Conservation (phyloP, 2,888 invertebrate genomes). For the Lucinisca nassula region DNA sequence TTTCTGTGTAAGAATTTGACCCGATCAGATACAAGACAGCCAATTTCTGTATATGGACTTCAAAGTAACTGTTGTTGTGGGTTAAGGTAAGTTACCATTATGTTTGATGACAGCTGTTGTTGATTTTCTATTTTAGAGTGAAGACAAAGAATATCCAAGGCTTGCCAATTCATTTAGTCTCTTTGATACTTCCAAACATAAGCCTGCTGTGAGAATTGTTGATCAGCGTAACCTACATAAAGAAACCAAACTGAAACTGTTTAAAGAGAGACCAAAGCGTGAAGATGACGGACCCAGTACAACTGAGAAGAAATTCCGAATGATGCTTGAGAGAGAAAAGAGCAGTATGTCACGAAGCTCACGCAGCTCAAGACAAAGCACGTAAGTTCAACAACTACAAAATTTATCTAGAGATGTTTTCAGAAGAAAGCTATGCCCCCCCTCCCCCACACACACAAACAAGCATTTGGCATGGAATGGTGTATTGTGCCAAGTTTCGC, state of each 20-base stretch:
- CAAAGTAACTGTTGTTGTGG: too few relatives aligned
- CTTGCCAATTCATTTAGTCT: constrained; percentile 75
- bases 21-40: too few relatives aligned
- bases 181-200: constrained; percentile 69
- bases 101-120: too few relatives aligned
- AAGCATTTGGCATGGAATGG: too few relatives aligned
- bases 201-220: constrained; percentile 83
- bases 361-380: constrained; percentile 57
- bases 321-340: constrained; percentile 79
- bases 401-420: too few relatives aligned
- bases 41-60: too few relatives aligned
- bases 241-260: constrained; percentile 85
- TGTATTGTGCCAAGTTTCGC: too few relatives aligned
- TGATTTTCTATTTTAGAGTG: constrained; percentile 68
- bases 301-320: constrained; percentile 80
- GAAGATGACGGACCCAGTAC: constrained; percentile 76
- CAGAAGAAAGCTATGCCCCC: too few relatives aligned
- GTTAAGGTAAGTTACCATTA: too few relatives aligned
- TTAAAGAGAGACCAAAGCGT: constrained; percentile 75
- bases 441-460: too few relatives aligned
- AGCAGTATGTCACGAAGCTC: constrained; percentile 62
- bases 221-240: constrained; percentile 85
- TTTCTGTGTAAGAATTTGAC: too few relatives aligned
- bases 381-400: constrained; percentile 64
- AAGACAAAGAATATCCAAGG: constrained; percentile 80